Evolutionary conservation across 2,113 vertebrate genomes (phyloP).

Genomic region (Monopterus albus): DNA sequence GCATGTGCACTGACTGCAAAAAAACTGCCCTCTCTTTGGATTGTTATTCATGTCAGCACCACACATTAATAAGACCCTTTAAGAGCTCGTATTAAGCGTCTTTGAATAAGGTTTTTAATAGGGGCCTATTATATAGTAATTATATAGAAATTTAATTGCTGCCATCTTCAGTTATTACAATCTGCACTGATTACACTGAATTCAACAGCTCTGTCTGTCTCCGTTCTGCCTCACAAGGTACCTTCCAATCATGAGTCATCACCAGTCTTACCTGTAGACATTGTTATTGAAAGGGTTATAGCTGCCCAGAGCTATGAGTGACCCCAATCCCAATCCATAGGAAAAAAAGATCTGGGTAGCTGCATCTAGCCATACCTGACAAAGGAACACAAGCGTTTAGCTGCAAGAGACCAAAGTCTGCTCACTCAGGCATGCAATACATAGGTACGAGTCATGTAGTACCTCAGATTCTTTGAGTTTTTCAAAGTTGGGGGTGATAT

Average conservation of each 20-base stretch:
- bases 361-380: conserved; percentile 97
- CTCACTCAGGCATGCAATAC: conserved; percentile 21
- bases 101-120: conserved; percentile 17
- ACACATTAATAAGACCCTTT: conserved; percentile 39
- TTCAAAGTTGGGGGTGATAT: conserved; percentile 95
- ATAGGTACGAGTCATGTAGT: conserved; percentile 23
- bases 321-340: conserved; percentile 96
- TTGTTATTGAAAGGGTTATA: conserved; percentile 99
- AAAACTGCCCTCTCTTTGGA: conserved; percentile 23
- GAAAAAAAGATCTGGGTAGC: conserved; percentile 99
- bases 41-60: conserved; percentile 27
- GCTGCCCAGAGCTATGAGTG: conserved; percentile 96
- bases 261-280: conserved; percentile 91
- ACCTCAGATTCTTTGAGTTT: conserved; percentile 98
- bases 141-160: conserved; percentile 35
- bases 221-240: no score
- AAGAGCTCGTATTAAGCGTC: conserved; percentile 12
- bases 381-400: conserved; percentile 51
- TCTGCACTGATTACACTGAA: conserved; percentile 16
- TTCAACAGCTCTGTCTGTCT: conserved; percentile 2
- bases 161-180: conserved; percentile 12
- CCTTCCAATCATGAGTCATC: background rate
- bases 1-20: conserved; percentile 20
- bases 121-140: background rate
- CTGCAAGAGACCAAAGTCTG: background rate